These are phyloP conservation scores for Tichodroma muraria DNA, from an alignment of 2,113 vertebrate species.

Conservation along the genomic window DNA sequence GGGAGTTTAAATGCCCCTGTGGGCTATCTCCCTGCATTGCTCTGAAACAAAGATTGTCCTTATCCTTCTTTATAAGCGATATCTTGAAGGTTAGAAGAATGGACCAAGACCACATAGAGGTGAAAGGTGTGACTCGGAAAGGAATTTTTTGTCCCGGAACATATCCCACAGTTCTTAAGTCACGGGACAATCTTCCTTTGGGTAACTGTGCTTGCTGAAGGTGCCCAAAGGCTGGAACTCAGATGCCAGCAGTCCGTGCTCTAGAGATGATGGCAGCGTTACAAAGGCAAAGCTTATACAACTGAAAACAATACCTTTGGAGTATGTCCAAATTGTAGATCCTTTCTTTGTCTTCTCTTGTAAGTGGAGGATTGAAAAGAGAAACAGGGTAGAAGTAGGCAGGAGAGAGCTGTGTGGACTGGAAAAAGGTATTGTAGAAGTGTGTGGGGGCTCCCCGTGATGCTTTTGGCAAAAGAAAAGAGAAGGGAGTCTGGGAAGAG, in stretches of 20 bases:
- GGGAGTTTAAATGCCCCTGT: neutral
- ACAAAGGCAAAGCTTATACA: neutral
- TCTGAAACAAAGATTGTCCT: neutral
- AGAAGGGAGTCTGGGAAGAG: neutral
- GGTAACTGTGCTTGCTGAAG: neutral
- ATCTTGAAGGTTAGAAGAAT: neutral
- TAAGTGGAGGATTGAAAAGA: neutral
- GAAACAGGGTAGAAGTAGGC: neutral
- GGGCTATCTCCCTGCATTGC: no score
- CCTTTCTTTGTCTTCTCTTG: neutral
- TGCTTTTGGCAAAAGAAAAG: neutral
- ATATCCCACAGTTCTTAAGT: neutral
- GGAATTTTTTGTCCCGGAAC: neutral
- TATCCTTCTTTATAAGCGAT: neutral
- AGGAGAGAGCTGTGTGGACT: neutral
- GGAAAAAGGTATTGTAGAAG: neutral
- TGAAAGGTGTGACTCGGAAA: fast-evolving
- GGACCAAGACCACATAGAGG: neutral
- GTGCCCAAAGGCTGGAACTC: neutral
- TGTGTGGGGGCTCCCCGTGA: fast-evolving
- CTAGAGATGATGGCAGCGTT: fast-evolving
- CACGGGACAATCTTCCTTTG: fast-evolving
- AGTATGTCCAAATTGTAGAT: neutral
- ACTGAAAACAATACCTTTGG: neutral
- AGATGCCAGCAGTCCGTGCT: fast-evolving